Evolutionary conservation across 2,888 invertebrate genomes (phyloP).

Genomic region (Acrobasis suavella): DNA sequence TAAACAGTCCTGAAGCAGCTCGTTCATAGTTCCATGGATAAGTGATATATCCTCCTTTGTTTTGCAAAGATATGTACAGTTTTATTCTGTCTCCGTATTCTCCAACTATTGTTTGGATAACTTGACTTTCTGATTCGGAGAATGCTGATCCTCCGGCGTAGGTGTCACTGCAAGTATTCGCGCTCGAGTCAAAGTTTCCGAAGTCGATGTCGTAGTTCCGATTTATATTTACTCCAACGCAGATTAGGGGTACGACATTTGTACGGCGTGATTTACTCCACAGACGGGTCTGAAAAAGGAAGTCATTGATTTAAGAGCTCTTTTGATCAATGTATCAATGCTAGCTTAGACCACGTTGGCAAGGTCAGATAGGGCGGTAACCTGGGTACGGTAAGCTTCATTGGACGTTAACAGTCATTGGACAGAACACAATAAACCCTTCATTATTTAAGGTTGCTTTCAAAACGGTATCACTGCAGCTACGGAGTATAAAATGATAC

Average conservation of each 20-base stretch:
- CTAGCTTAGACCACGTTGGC: too few species aligned
- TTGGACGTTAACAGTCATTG: too few species aligned
- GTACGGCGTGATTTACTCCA: constrained; percentile 9
- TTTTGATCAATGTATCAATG: neutral
- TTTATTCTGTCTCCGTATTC: constrained; percentile 62
- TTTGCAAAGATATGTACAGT: constrained; percentile 85
- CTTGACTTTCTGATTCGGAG: constrained; percentile 82
- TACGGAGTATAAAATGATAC: too few species aligned
- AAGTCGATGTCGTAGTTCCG: constrained; percentile 86
- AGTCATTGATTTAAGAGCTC: neutral
- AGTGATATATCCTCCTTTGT: constrained; percentile 82
- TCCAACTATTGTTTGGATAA: constrained; percentile 76
- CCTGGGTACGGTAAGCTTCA: too few species aligned
- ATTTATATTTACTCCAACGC: constrained; percentile 85
- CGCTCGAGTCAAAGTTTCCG: constrained; percentile 73
- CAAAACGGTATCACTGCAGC: too few species aligned
- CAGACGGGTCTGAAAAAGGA: constrained; percentile 11
- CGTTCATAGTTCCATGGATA: constrained; percentile 83
- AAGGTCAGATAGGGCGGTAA: too few species aligned
- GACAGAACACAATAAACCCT: too few species aligned
- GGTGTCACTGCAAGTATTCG: constrained; percentile 60
- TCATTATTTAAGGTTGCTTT: too few species aligned
- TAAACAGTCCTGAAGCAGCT: constrained; percentile 29
- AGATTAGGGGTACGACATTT: constrained; percentile 40
- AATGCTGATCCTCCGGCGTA: constrained; percentile 68